Evolutionary conservation across 1,140 invertebrate species (phyloP).

Genomic region (Drosophila teissieri): DNA sequence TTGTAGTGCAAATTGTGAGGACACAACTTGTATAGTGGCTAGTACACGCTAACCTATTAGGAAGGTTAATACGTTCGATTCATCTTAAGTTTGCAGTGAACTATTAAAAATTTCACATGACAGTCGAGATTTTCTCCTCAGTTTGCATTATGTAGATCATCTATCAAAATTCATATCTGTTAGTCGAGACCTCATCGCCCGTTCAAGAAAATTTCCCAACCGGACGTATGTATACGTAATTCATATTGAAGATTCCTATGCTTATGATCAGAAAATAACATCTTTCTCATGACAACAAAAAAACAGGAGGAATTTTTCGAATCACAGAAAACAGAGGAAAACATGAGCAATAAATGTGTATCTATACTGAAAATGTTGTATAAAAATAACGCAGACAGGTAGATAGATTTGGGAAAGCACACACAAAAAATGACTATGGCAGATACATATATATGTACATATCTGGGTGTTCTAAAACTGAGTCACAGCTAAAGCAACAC

Average conservation of each 20-base stretch:
- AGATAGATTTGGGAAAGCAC: conserved; percentile 41
- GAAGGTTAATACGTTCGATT: neutral
- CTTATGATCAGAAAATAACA: conserved; percentile 41
- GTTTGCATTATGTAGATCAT: conserved; percentile 26
- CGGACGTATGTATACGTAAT: conserved; percentile 49
- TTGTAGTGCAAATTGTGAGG: too few species aligned
- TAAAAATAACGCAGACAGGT: conserved; percentile 76
- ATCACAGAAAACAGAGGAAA: conserved; percentile 45
- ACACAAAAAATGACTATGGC: conserved; percentile 66
- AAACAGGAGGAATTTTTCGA: conserved; percentile 30
- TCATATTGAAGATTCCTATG: conserved; percentile 38
- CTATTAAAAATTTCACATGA: neutral
- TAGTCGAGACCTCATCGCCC: conserved; percentile 36
- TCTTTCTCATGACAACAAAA: conserved; percentile 36
- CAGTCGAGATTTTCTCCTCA: conserved; percentile 1
- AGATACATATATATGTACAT: conserved; percentile 60
- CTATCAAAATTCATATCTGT: conserved; percentile 46
- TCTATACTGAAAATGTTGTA: conserved; percentile 60
- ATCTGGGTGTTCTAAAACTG: conserved; percentile 36
- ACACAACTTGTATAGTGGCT: too few species aligned
- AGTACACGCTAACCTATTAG: neutral
- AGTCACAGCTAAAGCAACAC: conserved; percentile 28
- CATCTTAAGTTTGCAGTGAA: neutral
- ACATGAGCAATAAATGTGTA: conserved; percentile 71
- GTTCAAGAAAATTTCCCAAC: conserved; percentile 66